These are phyloP conservation scores for Pachymerium ferrugineum DNA, from an alignment of 2,888 invertebrate genomes.

Conservation along the genomic window DNA sequence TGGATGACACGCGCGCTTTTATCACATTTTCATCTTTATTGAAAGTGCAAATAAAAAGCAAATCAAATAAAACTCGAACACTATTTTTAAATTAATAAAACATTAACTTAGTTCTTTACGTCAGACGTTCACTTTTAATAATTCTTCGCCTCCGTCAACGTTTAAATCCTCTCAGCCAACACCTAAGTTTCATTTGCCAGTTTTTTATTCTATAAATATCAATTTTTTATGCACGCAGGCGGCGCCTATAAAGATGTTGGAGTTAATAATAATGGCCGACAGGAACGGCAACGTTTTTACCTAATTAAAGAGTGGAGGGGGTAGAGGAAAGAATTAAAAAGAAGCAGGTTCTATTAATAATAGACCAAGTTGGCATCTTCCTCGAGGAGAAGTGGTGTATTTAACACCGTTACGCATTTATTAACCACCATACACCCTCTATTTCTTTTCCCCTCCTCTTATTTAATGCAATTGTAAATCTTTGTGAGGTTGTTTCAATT, in stretches of 20 bases:
- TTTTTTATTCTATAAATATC: neutral
- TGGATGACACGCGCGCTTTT: no score
- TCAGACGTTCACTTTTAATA: neutral
- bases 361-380: neutral
- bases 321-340: neutral
- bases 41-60: no score
- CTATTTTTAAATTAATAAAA: no score
- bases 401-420: neutral
- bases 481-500: neutral
- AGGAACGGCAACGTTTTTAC: slow-evolving; percentile 6
- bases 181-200: slow-evolving; percentile 1
- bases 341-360: neutral
- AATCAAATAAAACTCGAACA: no score
- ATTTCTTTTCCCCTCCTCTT: neutral
- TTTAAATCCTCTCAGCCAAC: slow-evolving; percentile 11
- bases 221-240: slow-evolving; percentile 3
- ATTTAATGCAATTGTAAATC: slow-evolving; percentile 16
- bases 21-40: no score
- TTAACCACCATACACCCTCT: neutral
- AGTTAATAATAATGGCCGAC: slow-evolving; percentile 11
- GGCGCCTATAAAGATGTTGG: slow-evolving; percentile 7
- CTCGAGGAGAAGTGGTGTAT: no score
- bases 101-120: no score
- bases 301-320: neutral
- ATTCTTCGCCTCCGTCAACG: neutral